Evolutionary conservation across 2,113 vertebrate species (phyloP), one percentile per base, ranked within the genome.

Genomic region (Panthera leo): DNA sequence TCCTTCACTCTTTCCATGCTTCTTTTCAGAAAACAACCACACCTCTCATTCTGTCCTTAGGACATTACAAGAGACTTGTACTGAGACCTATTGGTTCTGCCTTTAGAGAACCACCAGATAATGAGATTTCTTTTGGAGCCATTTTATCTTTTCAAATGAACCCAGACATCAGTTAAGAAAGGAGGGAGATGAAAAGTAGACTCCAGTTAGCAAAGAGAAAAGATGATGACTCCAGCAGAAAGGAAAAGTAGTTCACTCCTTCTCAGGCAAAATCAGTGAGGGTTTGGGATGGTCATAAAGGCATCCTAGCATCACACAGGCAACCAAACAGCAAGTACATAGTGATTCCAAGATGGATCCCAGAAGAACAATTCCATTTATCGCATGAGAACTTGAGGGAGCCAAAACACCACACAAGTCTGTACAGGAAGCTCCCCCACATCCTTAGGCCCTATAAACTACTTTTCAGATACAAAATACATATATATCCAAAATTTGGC

Each of bases 351-450:
- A 63, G n/a, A 39, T 70, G 68, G 68, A 93, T 92, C 78, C 79
- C 95, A 93, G 53, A 89, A 95, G 87, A 13, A 53, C 15, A 92
- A 88, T 89, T 89, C 3, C 42, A 85, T 94, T 83, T 58, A 79
- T 89, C 2, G 0, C 55, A n/a, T 58, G 45, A 85, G 68, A 92
- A 84, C 29, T 25, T 68, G 14, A 76, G 42, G 29, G 48, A 92
- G 13, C 63, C 7, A 80, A 21, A 78, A 70, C 36, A 89, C 83
- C 16, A 45, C 84, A 34, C 53, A 92, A 96, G 87, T 79, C 68
- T 94, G 27, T 80, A 65, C 36, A 87, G 75, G 61, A 95, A 97
- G 53, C 55, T 93, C 8, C 1, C 5, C 21, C 39, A 42, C 21
- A 70, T 3, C 63, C 84, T 96, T 42, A 75, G 63, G 19, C n/a